Evolutionary conservation across 35 echinoderm and acorn worm genomes (phyloP).

Genomic region (Anneissia japonica): DNA sequence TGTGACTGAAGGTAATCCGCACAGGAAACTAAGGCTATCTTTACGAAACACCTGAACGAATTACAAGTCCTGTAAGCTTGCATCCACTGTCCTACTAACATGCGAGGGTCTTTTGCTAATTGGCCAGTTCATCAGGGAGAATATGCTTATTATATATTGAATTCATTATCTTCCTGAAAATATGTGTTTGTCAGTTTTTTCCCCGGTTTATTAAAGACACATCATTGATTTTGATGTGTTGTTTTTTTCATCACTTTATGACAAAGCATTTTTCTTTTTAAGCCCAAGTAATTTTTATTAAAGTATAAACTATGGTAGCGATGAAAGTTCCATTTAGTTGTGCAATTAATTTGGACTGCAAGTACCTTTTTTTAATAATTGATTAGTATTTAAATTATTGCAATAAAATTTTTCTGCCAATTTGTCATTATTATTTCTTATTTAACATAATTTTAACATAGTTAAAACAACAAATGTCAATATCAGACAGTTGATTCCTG

Average conservation of each 20-base stretch:
- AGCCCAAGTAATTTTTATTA: not conserved
- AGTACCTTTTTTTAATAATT: too few relatives aligned
- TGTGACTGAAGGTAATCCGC: not conserved
- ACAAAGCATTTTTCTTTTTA: not conserved
- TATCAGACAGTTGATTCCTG: not conserved
- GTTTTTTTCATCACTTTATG: not conserved
- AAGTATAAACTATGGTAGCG: too few relatives aligned
- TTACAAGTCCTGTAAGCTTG: not conserved
- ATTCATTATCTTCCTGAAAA: slow-evolving; percentile 2
- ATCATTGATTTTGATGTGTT: not conserved
- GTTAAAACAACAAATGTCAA: too few relatives aligned
- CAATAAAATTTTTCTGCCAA: too few relatives aligned
- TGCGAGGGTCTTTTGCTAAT: not conserved
- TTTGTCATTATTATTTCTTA: too few relatives aligned
- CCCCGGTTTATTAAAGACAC: not conserved
- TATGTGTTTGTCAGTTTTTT: not conserved
- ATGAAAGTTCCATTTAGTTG: too few relatives aligned
- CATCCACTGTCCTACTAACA: not conserved
- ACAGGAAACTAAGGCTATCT: not conserved
- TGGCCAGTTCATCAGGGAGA: not conserved
- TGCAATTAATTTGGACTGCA: too few relatives aligned
- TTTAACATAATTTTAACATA: too few relatives aligned
- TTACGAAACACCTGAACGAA: not conserved
- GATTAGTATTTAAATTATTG: too few relatives aligned
- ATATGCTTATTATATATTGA: not conserved